Percentiles rank a stretch among this genome's conserved stretches.
Conservation (phyloP, 2,797 vertebrate species). For the Sebastolobus alascanus region DNA sequence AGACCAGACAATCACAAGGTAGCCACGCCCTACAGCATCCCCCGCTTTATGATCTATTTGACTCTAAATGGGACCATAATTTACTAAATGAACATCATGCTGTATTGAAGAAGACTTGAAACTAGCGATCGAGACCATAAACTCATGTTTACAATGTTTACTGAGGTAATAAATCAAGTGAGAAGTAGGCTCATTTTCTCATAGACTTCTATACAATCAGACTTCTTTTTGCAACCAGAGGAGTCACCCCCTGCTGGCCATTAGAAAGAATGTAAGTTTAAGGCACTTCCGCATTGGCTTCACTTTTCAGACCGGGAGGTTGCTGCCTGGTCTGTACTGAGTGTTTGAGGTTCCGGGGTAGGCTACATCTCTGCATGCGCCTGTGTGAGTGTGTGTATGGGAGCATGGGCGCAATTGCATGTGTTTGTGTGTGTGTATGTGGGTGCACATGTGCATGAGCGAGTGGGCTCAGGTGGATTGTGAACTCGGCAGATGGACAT, state of each 20-base stretch:
- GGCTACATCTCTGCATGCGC: constrained; percentile 6
- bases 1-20: not conserved
- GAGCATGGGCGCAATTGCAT: constrained; percentile 3
- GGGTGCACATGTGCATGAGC: constrained; percentile 38
- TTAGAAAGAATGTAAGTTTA: no score
- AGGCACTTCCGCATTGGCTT: no score
- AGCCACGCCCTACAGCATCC: not conserved
- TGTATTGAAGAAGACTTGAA: not conserved
- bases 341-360: constrained; percentile 9
- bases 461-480: constrained; percentile 84
- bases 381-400: constrained; percentile 28
- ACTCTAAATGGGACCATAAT: not conserved
- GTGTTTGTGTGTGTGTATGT: constrained; percentile 30
- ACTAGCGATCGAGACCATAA: not conserved
- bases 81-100: not conserved
- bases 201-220: no score
- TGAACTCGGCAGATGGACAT: constrained; percentile 84
- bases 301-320: not conserved
- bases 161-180: no score
- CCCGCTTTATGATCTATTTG: not conserved
- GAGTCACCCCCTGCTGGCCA: no score
- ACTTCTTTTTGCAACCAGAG: no score
- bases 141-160: not conserved
- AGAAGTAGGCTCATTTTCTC: no score
- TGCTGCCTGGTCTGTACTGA: not conserved